Evolutionary conservation across 2,888 invertebrate species (phyloP).

Genomic region (Theristus sp.): DNA sequence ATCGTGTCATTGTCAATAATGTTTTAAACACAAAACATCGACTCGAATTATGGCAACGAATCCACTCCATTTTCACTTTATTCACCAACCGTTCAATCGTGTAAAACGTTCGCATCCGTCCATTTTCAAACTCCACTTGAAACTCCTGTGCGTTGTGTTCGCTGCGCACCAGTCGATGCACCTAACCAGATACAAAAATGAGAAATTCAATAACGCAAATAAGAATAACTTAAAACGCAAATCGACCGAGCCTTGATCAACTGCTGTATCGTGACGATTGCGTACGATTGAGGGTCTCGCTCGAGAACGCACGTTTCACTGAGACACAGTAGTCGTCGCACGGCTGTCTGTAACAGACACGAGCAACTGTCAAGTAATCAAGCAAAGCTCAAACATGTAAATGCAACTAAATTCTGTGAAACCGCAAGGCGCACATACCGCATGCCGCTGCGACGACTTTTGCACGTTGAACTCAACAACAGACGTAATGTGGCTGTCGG

Average conservation of each 20-base stretch:
- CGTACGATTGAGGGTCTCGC: constrained; percentile 88
- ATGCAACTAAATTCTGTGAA: no score
- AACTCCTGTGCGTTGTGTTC: constrained; percentile 80
- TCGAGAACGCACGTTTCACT: constrained; percentile 88
- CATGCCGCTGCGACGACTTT: constrained; percentile 63
- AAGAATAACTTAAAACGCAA: no score
- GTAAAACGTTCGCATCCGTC: constrained; percentile 64
- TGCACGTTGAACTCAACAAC: constrained; percentile 88
- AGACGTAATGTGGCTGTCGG: constrained; percentile 85
- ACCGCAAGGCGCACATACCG: constrained; percentile 28
- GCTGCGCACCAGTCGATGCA: constrained; percentile 75
- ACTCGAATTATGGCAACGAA: no score
- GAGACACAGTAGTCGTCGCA: constrained; percentile 70
- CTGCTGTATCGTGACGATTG: constrained; percentile 57
- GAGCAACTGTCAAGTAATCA: not conserved
- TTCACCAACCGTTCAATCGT: constrained; percentile 69
- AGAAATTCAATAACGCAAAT: no score
- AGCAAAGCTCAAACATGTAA: not conserved
- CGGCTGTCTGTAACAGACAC: constrained; percentile 36
- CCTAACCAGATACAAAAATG: no score
- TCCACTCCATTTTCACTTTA: no score
- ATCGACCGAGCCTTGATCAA: constrained; percentile 36
- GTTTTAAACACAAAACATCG: no score
- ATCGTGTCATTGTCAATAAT: no score
- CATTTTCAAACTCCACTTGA: constrained; percentile 77